Base-by-base conservation (phyloP, 1,140 invertebrate species). In the Drosophila hydei region DNA sequence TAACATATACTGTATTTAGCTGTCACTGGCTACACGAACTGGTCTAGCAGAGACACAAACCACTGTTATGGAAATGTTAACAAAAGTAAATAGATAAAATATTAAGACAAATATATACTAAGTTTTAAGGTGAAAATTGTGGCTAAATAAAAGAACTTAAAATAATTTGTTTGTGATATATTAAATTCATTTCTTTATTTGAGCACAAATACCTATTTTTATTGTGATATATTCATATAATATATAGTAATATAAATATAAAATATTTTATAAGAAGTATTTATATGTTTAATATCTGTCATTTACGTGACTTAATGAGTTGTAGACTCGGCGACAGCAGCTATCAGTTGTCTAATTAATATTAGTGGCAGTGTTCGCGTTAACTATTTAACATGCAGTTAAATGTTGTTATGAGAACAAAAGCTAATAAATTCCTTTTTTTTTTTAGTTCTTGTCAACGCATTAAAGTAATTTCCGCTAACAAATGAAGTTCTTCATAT, bases 41-140 rank as follows among this genome's bases (percentile, higher is more conserved):
- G 3, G 9, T 12, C 30, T 56, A 79, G 72, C 36, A 4, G 4
- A 12, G 74, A 77, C 79, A 62, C 70, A n/a, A 81, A 83, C 75
- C 79, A 47, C 48, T 62, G 79, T 70, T 74, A 74, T 7, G 0
- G 7, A 12, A 1, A 33, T 74, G 71, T 64, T 43, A 62, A 18
- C 38, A 42, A 8, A 16, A 1, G 38, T 18, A 16, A 18, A 42
- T 42, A 33, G 11, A 6, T 4, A 4, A 2, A 12, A 36, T 18
- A 45, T 36, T 12, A 36, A 4, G 12, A 27, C 2, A 27, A 50
- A 50, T 50, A 4, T 16, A 30, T n/a, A n/a, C n/a, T n/a, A 30
- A 16, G 12, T 16, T 16, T n/a, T n/a, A n/a, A n/a, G n/a, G n/a
- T n/a, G n/a, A n/a, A n/a, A n/a, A n/a, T n/a, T n/a, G n/a, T n/a